Percentiles rank a stretch among this genome's conserved stretches.
phyloP scores from a whole-genome alignment of 2,797 vertebrate species.

The Neosalanx taihuensis region DNA sequence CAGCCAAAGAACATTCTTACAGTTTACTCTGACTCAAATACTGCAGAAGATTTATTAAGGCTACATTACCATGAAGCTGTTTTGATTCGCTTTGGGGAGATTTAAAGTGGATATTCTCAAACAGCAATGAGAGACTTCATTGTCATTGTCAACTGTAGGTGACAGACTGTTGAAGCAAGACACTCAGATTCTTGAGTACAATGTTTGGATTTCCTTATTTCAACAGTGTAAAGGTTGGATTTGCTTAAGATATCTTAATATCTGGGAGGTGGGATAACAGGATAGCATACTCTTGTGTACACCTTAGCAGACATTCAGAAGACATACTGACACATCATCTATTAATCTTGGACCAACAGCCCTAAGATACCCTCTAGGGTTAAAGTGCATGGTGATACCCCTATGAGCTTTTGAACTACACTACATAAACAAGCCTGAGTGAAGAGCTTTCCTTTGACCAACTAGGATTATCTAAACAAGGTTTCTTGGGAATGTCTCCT shows the following conservation, averaged over 20 bases:
- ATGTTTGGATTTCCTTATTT: not conserved
- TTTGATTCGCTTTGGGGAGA: not conserved
- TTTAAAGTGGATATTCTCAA: not conserved
- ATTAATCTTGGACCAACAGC: constrained; percentile 19
- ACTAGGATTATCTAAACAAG: constrained; percentile 29
- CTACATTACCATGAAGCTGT: not conserved
- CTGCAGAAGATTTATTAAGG: not conserved
- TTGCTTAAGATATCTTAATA: not conserved
- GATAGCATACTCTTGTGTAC: not conserved
- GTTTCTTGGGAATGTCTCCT: constrained; percentile 27
- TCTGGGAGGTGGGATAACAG: constrained; percentile 6
- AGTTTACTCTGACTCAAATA: not conserved
- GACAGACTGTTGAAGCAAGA: not conserved
- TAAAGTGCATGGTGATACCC: not conserved
- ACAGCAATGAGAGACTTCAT: not conserved
- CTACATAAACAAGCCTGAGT: not conserved
- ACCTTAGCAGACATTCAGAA: too few relatives aligned
- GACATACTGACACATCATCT: constrained; percentile 29
- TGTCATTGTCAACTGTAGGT: not conserved
- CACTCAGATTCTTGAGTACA: not conserved
- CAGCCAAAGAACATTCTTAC: constrained; percentile 10
- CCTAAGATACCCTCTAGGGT: not conserved
- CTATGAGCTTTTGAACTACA: constrained; percentile 2
- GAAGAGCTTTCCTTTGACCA: not conserved
- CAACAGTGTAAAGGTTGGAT: constrained; percentile 42